These are phyloP conservation scores for Hemaris fuciformis DNA, from an alignment of 2,888 invertebrate genomes.

Conservation along the genomic window DNA sequence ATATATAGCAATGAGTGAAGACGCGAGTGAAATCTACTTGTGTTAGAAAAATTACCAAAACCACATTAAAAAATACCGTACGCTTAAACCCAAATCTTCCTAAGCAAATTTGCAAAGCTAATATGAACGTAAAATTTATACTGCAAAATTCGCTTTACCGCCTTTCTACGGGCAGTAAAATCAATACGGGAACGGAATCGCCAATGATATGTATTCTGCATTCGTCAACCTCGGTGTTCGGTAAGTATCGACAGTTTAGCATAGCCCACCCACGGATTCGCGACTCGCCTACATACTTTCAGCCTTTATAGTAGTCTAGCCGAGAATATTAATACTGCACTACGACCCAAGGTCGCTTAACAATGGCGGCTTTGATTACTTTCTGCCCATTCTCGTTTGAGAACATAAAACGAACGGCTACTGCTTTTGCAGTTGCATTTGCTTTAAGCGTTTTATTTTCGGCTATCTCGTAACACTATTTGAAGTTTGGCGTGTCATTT, in stretches of 20 bases:
- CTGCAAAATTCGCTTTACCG: conserved; percentile 11
- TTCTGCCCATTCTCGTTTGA: conserved; percentile 52
- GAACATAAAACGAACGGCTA: conserved; percentile 27
- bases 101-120: neutral
- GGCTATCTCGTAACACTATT: neutral
- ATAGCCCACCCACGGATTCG: conserved; percentile 58
- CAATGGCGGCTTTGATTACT: conserved; percentile 65
- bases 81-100: neutral
- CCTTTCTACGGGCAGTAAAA: conserved; percentile 13
- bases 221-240: conserved; percentile 43
- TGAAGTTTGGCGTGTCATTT: neutral
- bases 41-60: too few relatives aligned
- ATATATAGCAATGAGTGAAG: too few relatives aligned
- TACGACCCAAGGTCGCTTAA: conserved; percentile 50
- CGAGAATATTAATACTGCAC: conserved; percentile 64
- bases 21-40: too few relatives aligned
- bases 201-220: conserved; percentile 53
- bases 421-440: conserved; percentile 17
- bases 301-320: conserved; percentile 46
- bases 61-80: too few relatives aligned
- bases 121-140: neutral
- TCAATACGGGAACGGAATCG: conserved; percentile 11
- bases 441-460: conserved; percentile 5
- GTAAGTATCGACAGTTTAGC: conserved; percentile 49
- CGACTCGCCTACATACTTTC: conserved; percentile 51